Conservation (phyloP, 1,140 invertebrate genomes). For the Andricus grossulariae region DNA sequence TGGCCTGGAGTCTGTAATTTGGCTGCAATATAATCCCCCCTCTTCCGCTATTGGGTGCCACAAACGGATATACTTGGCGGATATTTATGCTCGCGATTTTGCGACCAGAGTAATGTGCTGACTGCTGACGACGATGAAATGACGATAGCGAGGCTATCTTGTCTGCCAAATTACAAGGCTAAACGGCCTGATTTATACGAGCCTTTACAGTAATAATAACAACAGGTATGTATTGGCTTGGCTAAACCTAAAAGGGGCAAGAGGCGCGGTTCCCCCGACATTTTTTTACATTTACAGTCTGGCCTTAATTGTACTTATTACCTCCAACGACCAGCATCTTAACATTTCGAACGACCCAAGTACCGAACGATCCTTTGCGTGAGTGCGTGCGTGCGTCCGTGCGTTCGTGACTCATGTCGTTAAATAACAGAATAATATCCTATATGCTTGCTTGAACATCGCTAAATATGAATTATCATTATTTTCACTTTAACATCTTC, state of each 20-base stretch:
- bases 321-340: conserved; percentile 52
- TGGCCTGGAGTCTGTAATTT: conserved; percentile 67
- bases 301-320: conserved; percentile 65
- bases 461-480: no score
- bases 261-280: conserved; percentile 33
- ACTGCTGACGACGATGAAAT: conserved; percentile 23
- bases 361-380: neutral
- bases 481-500: no score
- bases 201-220: conserved; percentile 63
- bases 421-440: no score
- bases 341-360: conserved; percentile 49
- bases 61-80: conserved; percentile 57
- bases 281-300: conserved; percentile 53
- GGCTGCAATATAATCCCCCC: conserved; percentile 66
- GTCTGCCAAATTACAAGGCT: conserved; percentile 67
- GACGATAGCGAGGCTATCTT: conserved; percentile 31
- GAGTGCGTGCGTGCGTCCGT: neutral
- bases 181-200: conserved; percentile 71
- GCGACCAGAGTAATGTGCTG: conserved; percentile 42
- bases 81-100: conserved; percentile 69
- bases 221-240: conserved; percentile 42
- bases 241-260: conserved; percentile 30
- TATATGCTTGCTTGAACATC: no score
- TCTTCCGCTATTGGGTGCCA: conserved; percentile 45
- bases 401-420: no score